Percentiles rank a stretch among this genome's conserved stretches.
phyloP scores from a whole-genome alignment of 1,140 invertebrate genomes.

The Carposina sasakii region DNA sequence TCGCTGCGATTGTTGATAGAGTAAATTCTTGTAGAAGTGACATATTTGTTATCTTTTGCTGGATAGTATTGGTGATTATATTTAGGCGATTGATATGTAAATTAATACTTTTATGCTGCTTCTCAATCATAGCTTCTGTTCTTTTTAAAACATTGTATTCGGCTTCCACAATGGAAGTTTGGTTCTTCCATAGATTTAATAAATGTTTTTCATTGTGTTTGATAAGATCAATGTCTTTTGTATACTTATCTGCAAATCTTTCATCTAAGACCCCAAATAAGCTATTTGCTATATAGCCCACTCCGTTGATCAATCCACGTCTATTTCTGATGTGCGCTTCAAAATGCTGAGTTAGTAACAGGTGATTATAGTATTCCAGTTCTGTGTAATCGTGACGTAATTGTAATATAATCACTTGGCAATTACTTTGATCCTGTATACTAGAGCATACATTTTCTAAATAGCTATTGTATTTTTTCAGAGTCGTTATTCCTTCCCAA shows the following conservation, averaged over 20 bases:
- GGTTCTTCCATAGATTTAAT: slow-evolving; percentile 10
- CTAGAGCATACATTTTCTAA: not conserved
- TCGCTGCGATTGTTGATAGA: slow-evolving; percentile 12
- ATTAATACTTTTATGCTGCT: slow-evolving; percentile 14
- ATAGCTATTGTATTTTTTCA: slow-evolving; percentile 9
- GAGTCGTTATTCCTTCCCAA: slow-evolving; percentile 11
- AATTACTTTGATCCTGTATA: not conserved
- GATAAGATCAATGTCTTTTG: slow-evolving; percentile 10
- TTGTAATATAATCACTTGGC: slow-evolving; percentile 12
- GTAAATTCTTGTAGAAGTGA: slow-evolving; percentile 11
- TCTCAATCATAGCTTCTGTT: slow-evolving; percentile 9
- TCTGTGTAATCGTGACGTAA: slow-evolving; percentile 18
- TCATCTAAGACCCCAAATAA: slow-evolving; percentile 17
- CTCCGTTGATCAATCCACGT: slow-evolving; percentile 22
- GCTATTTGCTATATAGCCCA: slow-evolving; percentile 19
- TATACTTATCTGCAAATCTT: slow-evolving; percentile 13
- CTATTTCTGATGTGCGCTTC: slow-evolving; percentile 5
- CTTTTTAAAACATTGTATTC: slow-evolving; percentile 12
- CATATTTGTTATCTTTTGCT: slow-evolving; percentile 8
- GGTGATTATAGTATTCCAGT: slow-evolving; percentile 18
- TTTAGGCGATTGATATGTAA: not conserved
- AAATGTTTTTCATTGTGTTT: slow-evolving; percentile 14
- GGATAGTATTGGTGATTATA: not conserved
- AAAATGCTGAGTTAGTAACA: slow-evolving; percentile 10
- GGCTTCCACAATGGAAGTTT: slow-evolving; percentile 8